These are phyloP conservation scores for Lutra lutra DNA, from an alignment of 2,797 vertebrate species.

Conservation along the genomic window DNA sequence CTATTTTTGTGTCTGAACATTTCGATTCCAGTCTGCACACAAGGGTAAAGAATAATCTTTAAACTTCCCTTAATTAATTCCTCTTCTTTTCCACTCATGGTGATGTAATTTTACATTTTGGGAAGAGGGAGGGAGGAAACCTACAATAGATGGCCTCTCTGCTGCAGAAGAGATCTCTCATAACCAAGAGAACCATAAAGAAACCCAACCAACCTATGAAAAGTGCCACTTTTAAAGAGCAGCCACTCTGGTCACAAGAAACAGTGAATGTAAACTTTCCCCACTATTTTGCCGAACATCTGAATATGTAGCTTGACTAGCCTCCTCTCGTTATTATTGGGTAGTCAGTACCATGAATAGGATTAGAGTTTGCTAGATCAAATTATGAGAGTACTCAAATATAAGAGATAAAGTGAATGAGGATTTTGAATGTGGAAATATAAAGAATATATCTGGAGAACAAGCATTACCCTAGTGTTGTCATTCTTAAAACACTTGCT, in stretches of 20 bases:
- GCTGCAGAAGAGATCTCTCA: background rate
- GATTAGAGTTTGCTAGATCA: background rate
- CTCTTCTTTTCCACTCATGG: background rate
- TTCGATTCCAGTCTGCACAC: background rate
- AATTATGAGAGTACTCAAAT: background rate
- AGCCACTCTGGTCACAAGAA: background rate
- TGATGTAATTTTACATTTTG: background rate
- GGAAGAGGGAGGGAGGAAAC: background rate
- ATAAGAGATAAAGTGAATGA: background rate
- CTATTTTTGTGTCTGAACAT: background rate
- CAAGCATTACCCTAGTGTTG: background rate
- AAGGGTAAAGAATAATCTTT: background rate
- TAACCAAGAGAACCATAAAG: background rate
- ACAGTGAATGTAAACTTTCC: rapidly evolving
- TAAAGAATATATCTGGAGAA: background rate
- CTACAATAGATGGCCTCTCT: background rate
- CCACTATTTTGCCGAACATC: background rate
- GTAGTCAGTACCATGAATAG: background rate
- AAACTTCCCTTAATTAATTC: background rate
- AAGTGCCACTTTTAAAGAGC: background rate
- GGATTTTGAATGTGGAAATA: background rate
- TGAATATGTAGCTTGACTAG: background rate
- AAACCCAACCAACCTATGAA: background rate
- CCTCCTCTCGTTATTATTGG: rapidly evolving
- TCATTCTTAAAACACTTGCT: background rate